phyloP scores from a whole-genome alignment of 2,888 invertebrate species.

The Synanthedon andrenaeformis region DNA sequence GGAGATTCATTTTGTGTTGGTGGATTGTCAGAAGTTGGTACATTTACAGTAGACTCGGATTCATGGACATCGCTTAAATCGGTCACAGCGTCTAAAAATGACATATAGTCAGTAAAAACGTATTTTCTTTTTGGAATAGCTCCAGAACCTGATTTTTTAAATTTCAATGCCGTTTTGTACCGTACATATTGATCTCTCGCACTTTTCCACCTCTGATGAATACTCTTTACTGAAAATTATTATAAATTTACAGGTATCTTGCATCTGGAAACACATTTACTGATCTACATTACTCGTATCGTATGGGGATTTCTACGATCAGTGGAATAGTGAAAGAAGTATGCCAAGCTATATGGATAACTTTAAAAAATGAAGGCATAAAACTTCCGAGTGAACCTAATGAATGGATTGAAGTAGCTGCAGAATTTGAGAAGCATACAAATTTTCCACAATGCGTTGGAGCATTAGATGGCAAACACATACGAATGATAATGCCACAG shows the following conservation, averaged over 20 bases:
- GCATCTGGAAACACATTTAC: constrained; percentile 14
- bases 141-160: constrained; percentile 1
- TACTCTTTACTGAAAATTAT: background rate
- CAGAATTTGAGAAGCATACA: constrained; percentile 10
- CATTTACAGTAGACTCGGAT: constrained; percentile 3
- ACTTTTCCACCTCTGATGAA: constrained; percentile 1
- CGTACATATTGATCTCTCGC: constrained; percentile 1
- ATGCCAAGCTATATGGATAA: constrained; percentile 14
- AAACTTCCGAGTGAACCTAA: constrained; percentile 10
- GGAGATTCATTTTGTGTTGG: no score
- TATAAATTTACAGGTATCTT: constrained; percentile 6
- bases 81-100: constrained; percentile 3
- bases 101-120: background rate
- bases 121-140: background rate
- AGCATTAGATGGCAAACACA: constrained; percentile 15
- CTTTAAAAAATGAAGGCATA: constrained; percentile 10
- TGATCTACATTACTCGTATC: constrained; percentile 13
- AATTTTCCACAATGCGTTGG: constrained; percentile 14
- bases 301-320: constrained; percentile 13
- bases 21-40: background rate
- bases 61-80: constrained; percentile 4
- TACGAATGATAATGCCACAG: constrained; percentile 12
- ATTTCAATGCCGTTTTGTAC: constrained; percentile 1
- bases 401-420: constrained; percentile 12
- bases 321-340: constrained; percentile 12